A percentile compares a stretch with the other conserved stretches of the same genome.
phyloP scores from a whole-genome alignment of 2,888 invertebrate genomes.

The Priocnemis perturbator region DNA sequence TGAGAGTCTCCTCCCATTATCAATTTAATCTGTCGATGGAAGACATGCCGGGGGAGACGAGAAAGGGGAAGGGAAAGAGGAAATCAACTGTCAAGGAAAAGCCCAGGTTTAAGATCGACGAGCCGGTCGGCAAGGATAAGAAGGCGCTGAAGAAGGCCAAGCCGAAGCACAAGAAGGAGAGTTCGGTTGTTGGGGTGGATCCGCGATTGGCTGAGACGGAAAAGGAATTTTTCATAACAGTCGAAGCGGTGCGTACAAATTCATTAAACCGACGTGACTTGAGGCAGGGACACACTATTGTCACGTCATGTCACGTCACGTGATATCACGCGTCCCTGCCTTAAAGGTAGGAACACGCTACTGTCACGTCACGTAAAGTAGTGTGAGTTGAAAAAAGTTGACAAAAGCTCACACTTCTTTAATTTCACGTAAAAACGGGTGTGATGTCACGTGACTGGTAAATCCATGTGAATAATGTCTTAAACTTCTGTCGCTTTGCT shows the following conservation, averaged over 20 bases:
- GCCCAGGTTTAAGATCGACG: slow-evolving; percentile 22
- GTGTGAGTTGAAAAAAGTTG: no score
- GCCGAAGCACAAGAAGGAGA: background rate
- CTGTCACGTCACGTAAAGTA: no score
- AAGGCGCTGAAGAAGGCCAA: slow-evolving; percentile 6
- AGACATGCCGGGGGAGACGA: background rate
- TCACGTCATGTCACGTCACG: no score
- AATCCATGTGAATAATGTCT: no score
- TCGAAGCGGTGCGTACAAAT: background rate
- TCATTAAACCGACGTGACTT: background rate
- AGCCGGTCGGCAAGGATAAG: background rate
- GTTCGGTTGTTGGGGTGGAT: background rate
- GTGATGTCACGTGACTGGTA: no score
- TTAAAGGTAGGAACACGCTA: no score
- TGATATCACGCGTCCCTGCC: no score
- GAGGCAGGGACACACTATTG: no score
- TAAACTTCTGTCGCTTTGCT: no score
- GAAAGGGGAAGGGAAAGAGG: background rate
- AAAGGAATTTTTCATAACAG: background rate
- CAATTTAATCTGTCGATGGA: background rate
- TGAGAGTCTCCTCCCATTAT: background rate
- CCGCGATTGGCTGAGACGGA: background rate
- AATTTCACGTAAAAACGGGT: no score
- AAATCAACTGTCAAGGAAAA: slow-evolving; percentile 29
- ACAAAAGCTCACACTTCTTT: no score